Percentiles rank a stretch among this genome's conserved stretches.
Evolutionary conservation across 2,113 vertebrate species (phyloP).

Genomic region (Leptobrachium ailaonicum): DNA sequence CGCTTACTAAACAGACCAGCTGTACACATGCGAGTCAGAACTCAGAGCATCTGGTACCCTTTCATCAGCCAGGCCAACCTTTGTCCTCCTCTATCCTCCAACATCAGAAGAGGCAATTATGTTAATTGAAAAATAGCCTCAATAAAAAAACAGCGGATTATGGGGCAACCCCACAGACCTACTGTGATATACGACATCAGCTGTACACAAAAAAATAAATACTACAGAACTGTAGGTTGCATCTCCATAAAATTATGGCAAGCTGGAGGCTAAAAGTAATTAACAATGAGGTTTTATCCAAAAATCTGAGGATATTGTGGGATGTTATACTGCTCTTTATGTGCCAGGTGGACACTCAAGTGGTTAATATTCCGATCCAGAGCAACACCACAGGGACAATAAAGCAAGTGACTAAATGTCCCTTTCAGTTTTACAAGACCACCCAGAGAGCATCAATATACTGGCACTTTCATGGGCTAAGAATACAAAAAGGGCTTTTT

Average conservation of each 20-base stretch:
- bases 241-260: neutral
- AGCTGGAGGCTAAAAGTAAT: neutral
- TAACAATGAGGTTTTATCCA: too few species aligned
- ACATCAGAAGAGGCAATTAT: constrained; percentile 35
- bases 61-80: constrained; percentile 21
- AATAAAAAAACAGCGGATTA: constrained; percentile 21
- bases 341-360: neutral
- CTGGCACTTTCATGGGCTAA: neutral
- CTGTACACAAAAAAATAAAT: neutral
- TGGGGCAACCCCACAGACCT: neutral
- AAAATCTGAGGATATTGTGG: too few species aligned
- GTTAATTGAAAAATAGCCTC: constrained; percentile 37
- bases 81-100: constrained; percentile 10
- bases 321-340: too few species aligned
- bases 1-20: constrained; percentile 9
- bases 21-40: constrained; percentile 18
- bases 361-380: neutral
- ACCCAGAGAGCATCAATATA: neutral
- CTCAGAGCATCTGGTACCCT: constrained; percentile 31
- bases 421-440: neutral
- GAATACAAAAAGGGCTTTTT: too few species aligned
- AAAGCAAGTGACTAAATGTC: neutral
- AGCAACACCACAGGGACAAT: neutral
- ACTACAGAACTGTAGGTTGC: neutral
- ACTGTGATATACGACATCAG: constrained; percentile 14